Conservation (phyloP, 2,113 vertebrate species). For the Phylloscopus trochiloides region DNA sequence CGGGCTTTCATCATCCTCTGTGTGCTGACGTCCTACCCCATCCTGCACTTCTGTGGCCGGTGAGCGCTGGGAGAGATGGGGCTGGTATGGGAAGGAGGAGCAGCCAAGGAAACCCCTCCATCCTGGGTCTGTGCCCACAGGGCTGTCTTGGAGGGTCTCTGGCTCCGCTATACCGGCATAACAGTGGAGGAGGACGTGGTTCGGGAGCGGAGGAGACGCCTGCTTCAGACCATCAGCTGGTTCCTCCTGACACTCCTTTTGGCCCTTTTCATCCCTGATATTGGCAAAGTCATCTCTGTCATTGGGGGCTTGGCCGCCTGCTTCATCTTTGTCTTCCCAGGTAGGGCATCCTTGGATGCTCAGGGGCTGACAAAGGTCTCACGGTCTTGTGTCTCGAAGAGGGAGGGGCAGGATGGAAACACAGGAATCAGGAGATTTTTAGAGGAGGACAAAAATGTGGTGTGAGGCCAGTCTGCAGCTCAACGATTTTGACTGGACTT, state of each 20-base stretch:
- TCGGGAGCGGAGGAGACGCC: conserved; percentile 82
- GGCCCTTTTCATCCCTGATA: conserved; percentile 95
- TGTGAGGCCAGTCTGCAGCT: neutral
- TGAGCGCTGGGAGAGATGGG: conserved; percentile 11
- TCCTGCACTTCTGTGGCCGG: conserved; percentile 97
- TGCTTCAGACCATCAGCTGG: conserved; percentile 89
- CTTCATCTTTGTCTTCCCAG: conserved; percentile 97
- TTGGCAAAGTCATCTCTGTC: conserved; percentile 93
- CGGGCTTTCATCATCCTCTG: conserved; percentile 93
- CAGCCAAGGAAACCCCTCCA: fast-evolving
- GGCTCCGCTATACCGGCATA: conserved; percentile 88
- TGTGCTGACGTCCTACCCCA: conserved; percentile 94
- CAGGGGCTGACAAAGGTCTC: neutral
- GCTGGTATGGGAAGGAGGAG: neutral
- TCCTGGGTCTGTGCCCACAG: conserved; percentile 57
- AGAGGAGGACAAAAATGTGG: neutral
- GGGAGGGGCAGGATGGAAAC: neutral
- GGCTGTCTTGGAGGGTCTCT: conserved; percentile 92
- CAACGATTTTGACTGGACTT: neutral
- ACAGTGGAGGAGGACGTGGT: conserved; percentile 87
- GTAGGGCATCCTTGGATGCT: conserved; percentile 39
- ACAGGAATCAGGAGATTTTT: neutral
- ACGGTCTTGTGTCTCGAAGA: neutral
- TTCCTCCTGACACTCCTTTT: conserved; percentile 89
- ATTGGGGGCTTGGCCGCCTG: conserved; percentile 94